Conservation (phyloP, 1,140 invertebrate genomes). For the Pogonomyrmex californicus region DNA sequence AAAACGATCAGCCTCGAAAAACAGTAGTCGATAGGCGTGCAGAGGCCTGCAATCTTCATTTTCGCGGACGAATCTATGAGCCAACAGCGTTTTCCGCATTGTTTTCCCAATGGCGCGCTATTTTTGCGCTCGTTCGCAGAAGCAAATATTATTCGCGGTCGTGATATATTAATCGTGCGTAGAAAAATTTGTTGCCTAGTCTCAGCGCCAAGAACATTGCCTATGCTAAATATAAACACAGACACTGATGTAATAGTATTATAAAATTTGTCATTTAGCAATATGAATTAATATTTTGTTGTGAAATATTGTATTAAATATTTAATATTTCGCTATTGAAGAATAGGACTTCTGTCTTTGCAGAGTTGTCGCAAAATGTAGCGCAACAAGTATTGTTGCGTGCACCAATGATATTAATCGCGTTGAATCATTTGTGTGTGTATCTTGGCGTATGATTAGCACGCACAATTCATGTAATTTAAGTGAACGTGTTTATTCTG, state of each 20-base stretch:
- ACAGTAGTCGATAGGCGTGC: conserved; percentile 52
- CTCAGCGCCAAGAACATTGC: not conserved
- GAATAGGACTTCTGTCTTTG: not conserved
- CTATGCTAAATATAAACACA: conserved; percentile 7
- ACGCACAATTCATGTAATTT: conserved; percentile 33
- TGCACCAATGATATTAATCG: conserved; percentile 25
- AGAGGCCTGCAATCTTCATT: conserved; percentile 15
- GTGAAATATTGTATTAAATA: not conserved
- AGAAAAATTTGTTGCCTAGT: conserved; percentile 25
- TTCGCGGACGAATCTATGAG: conserved; percentile 37
- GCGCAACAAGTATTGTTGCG: conserved; percentile 14
- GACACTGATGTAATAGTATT: not conserved
- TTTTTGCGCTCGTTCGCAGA: conserved; percentile 41
- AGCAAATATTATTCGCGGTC: conserved; percentile 16
- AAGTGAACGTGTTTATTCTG: conserved; percentile 29
- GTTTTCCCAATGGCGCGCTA: conserved; percentile 43
- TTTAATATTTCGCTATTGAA: not conserved
- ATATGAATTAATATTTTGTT: not conserved
- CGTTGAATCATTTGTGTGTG: conserved; percentile 1
- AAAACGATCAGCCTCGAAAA: conserved; percentile 59
- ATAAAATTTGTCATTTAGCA: not conserved
- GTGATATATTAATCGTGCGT: conserved; percentile 11
- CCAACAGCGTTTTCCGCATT: conserved; percentile 43
- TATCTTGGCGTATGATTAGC: conserved; percentile 6
- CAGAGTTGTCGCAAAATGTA: not conserved